Evolutionary conservation across 2,113 vertebrate species (phyloP), one percentile per base, ranked within the genome.

Genomic region (Tricholaema leucomelas): DNA sequence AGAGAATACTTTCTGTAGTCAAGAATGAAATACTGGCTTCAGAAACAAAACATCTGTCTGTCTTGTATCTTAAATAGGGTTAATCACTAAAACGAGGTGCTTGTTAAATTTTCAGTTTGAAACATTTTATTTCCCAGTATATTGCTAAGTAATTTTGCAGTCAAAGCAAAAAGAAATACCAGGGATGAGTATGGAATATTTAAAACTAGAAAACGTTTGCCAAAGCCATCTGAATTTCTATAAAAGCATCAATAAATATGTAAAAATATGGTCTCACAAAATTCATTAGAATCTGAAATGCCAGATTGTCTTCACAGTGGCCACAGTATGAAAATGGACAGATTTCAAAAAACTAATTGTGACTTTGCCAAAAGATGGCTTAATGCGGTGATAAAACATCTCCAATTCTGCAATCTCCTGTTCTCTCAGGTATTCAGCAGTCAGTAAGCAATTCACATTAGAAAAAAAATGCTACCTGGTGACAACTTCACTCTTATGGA

Each of bases 71-170:
- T 85, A 64, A 70, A 72, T 2, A 84, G 63, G 8, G 18, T 55
- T 81, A 46, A 56, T 15, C 4, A 16, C 92, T 89, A 93, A 92
- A 93, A 91, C 90, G 55, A 94, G 36, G 73, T 94, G 83, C 74
- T 70, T 95, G 58, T 91, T 94, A 87, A 80, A 95, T 31, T 48
- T 70, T 64, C 54, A 63, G 36, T 91, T 95, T 91, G 76, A 80
- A 87, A 42, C 72, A 87, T n/a, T 96, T 96, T 96, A 94, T 94
- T 96, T 95, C 88, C 92, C 73, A 94, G 55, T 70, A 91, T 76
- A 94, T 88, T 90, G 94, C 71, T 93, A 91, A 95, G 77, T 72
- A 70, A 87, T 85, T 89, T 42, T 79, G 81, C 85, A 79, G 66
- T 91, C 77, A 93, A 78, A 84, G 35, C 74, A 91, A 91, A 94